Evolutionary conservation across 2,797 vertebrate species (phyloP), one percentile per base, ranked within the genome.

Genomic region (Gadopsis marmoratus): DNA sequence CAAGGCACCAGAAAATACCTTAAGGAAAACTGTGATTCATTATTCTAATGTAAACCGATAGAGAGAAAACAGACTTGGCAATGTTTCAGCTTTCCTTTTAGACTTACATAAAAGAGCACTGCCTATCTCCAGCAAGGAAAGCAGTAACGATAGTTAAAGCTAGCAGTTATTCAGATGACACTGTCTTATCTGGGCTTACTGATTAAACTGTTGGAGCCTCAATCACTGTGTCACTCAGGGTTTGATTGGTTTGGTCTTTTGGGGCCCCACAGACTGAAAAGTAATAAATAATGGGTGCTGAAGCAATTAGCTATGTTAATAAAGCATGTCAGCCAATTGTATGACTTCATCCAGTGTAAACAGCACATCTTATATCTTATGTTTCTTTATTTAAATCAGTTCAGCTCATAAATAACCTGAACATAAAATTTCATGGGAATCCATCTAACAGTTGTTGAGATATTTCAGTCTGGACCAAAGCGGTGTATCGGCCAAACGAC

Each of bases 151-250:
- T 81, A 85, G 86, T 83, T 77, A 82, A 89, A 86, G 45, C 29
- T 61, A 58, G 62, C 56, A 54, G 76, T 87, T 67, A 63, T 81
- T 86, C 77, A 79, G 81, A 76, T 74, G 65, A 78, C 71, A 74
- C 8, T 2, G 14, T 79, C 35, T 54, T 43, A 75, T 50, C 76
- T 54, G 58, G 7, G 17, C 41, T 14, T 81, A 92, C 93, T 85
- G 91, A 95, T 92, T 83, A 75, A 89, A 63, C 79, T 70, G 87
- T 85, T 91, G 59, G 47, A 77, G 55, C 66, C 78, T 77, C 64
- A 79, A 79, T 76, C 78, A 48, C 47, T 58, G 69, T 69, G 83
- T 88, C 84, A 75, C 73, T 87, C 74, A 55, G 56, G 23, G 58
- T 77, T 88, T 90, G 86, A 93, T 84, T 91, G 67, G 51, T 51